These are phyloP conservation scores for Cynoglossus semilaevis DNA, from an alignment of 2,113 vertebrate species.

Conservation along the genomic window DNA sequence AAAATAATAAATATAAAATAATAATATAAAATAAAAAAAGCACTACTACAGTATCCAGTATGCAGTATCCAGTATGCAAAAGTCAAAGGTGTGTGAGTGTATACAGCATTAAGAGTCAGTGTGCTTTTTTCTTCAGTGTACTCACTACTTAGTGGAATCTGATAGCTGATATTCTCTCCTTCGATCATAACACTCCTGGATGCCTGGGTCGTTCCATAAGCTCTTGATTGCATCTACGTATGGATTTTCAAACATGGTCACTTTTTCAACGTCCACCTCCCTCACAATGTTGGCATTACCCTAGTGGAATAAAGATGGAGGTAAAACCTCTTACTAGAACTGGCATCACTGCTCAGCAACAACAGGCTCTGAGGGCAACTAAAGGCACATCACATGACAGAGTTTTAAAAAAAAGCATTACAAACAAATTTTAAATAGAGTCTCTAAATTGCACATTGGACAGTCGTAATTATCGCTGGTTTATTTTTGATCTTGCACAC, in stretches of 20 bases:
- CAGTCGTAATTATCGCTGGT: conserved; percentile 32
- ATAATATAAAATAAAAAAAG: background rate
- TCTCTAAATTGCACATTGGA: conserved; percentile 4
- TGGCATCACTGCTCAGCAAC: background rate
- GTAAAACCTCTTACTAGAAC: background rate
- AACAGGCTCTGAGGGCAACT: no score
- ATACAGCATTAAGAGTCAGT: background rate
- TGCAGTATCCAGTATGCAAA: no score
- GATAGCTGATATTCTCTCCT: conserved; percentile 94
- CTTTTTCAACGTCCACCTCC: conserved; percentile 84
- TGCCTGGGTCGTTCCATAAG: conserved; percentile 93
- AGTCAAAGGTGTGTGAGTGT: background rate
- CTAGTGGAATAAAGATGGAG: conserved; percentile 51
- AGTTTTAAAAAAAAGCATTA: no score
- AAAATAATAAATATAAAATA: no score
- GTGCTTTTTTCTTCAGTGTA: conserved; percentile 25
- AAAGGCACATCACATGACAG: no score
- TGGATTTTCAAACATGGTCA: conserved; percentile 67
- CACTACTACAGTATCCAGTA: background rate
- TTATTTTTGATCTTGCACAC: conserved; percentile 22
- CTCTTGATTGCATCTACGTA: conserved; percentile 89
- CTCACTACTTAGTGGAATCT: conserved; percentile 97
- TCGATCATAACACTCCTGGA: conserved; percentile 91
- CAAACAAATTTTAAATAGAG: background rate
- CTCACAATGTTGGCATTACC: conserved; percentile 79